Percentiles rank a stretch among this genome's conserved stretches.
phyloP scores from a whole-genome alignment of 2,888 invertebrate genomes.

The Phortica magna region DNA sequence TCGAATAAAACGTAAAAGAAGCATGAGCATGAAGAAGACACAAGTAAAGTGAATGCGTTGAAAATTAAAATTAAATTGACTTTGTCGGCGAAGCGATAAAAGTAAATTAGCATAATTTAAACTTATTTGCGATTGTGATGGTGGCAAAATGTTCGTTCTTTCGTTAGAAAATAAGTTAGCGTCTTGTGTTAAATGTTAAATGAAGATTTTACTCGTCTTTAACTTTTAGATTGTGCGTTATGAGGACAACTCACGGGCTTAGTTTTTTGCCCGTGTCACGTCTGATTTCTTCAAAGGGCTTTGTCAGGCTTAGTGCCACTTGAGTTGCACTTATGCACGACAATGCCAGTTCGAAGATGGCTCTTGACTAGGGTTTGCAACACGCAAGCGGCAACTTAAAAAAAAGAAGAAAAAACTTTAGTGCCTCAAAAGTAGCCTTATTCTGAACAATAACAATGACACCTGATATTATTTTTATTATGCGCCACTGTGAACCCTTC shows the following conservation, averaged over 20 bases:
- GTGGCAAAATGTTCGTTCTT: too few species aligned
- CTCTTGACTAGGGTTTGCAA: neutral
- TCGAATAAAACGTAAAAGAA: constrained; percentile 14
- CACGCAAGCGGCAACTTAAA: neutral
- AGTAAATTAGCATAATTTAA: constrained; percentile 75
- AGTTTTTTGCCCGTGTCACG: neutral
- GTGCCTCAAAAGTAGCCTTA: constrained; percentile 47
- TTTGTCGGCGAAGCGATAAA: constrained; percentile 68
- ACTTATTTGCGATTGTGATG: constrained; percentile 47
- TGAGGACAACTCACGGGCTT: neutral
- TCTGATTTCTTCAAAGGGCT: neutral
- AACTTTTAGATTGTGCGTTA: constrained; percentile 34
- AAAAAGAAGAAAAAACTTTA: neutral
- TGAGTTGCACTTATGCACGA: constrained; percentile 42
- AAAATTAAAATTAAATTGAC: constrained; percentile 73
- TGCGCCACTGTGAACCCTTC: constrained; percentile 34
- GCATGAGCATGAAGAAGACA: constrained; percentile 55
- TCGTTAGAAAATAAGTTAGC: too few species aligned
- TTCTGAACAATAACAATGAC: constrained; percentile 44
- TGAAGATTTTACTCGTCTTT: neutral
- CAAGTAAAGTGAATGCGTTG: constrained; percentile 63
- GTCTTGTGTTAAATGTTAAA: neutral
- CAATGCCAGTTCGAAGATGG: too few species aligned
- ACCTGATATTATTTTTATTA: constrained; percentile 47
- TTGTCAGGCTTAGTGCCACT: constrained; percentile 59